Evolutionary conservation across 2,113 vertebrate species (phyloP).

Genomic region (Tetrax tetrax): DNA sequence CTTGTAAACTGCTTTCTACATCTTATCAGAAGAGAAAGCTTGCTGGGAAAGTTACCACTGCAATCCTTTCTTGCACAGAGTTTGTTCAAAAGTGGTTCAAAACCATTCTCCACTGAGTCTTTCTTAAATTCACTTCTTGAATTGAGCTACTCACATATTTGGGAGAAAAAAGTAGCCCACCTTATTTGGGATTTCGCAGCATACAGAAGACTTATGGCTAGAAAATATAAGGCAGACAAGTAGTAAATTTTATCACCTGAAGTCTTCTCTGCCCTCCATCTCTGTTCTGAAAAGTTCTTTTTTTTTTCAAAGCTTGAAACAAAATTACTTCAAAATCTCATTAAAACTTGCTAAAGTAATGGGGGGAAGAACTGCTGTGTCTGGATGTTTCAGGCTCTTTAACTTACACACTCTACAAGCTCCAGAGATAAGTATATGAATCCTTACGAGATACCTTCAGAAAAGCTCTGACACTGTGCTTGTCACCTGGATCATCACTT

Average conservation of each 20-base stretch:
- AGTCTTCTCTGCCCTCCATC: too few relatives aligned
- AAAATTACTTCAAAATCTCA: too few relatives aligned
- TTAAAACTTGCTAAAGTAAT: not conserved
- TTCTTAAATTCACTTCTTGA: not conserved
- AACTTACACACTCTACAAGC: not conserved
- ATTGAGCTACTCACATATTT: not conserved
- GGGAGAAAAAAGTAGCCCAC: not conserved
- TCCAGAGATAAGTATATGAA: not conserved
- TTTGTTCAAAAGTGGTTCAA: not conserved
- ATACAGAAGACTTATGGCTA: not conserved
- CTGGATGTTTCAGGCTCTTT: not conserved
- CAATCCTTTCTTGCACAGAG: not conserved
- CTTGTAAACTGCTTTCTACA: not conserved
- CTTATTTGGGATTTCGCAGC: not conserved
- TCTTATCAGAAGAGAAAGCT: conserved; percentile 16
- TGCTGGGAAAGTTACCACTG: not conserved
- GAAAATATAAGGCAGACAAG: not conserved
- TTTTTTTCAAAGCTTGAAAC: too few relatives aligned
- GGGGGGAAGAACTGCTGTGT: not conserved
- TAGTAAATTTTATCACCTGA: not conserved
- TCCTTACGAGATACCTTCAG: not conserved
- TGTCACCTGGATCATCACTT: not conserved
- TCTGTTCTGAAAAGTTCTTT: too few relatives aligned
- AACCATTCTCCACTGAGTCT: not conserved
- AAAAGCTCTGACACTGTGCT: not conserved